Conservation (phyloP, 2,888 invertebrate genomes). For the Nephrotoma guestfalica region DNA sequence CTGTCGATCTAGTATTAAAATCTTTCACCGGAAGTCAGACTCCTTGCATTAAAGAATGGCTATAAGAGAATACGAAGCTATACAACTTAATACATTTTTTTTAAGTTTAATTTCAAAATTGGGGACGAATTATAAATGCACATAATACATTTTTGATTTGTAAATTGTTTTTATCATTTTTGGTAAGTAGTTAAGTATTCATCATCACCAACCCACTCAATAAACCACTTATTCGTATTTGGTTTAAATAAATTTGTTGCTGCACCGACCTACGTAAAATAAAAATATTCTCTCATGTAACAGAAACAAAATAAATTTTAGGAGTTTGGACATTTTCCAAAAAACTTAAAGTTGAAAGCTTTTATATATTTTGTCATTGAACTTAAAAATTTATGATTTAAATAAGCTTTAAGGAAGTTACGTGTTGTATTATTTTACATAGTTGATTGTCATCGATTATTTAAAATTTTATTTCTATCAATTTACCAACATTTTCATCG, state of each 20-base stretch:
- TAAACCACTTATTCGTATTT: background rate
- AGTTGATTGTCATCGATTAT: background rate
- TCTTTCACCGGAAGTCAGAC: too few species aligned
- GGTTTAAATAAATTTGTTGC: background rate
- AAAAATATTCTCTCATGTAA: background rate
- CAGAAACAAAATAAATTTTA: background rate
- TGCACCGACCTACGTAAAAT: background rate
- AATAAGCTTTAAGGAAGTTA: background rate
- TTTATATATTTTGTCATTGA: background rate
- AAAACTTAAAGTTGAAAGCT: background rate
- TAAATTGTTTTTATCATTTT: too few species aligned
- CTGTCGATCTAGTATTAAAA: too few species aligned
- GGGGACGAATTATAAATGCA: too few species aligned
- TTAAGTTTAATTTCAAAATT: too few species aligned
- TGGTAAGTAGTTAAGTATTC: too few species aligned
- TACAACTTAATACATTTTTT: too few species aligned
- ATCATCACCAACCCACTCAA: background rate
- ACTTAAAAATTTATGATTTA: background rate
- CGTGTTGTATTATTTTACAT: background rate
- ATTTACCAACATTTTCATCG: background rate
- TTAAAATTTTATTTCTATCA: background rate
- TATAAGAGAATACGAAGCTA: too few species aligned
- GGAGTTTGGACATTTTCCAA: background rate
- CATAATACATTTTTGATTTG: too few species aligned
- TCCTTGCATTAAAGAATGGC: too few species aligned